Evolutionary conservation across 2,113 vertebrate species (phyloP).

Genomic region (Nothobranchius furzeri): DNA sequence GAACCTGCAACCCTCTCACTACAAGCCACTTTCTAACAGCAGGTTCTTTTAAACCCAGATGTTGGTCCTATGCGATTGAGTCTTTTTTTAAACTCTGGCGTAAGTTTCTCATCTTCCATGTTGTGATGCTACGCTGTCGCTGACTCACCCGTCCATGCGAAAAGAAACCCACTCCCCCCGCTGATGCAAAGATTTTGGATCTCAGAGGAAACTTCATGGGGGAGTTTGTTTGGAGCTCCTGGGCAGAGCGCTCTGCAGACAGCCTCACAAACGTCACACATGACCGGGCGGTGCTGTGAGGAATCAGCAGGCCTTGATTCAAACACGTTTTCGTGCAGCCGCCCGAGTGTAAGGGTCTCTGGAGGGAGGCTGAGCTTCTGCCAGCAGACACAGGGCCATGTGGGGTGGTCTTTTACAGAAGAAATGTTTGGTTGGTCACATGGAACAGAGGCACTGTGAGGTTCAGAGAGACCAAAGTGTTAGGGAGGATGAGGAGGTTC

Average conservation of each 20-base stretch:
- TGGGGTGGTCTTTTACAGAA: slow-evolving; percentile 30
- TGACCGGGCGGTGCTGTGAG: slow-evolving; percentile 33
- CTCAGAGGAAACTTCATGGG: background rate
- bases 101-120: slow-evolving; percentile 11
- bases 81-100: too few relatives aligned
- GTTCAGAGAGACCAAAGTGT: background rate
- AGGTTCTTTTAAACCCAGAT: too few relatives aligned
- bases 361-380: slow-evolving; percentile 21
- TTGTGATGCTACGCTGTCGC: slow-evolving; percentile 20
- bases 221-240: background rate
- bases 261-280: slow-evolving; percentile 26
- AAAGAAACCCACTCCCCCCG: background rate
- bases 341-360: slow-evolving; percentile 40
- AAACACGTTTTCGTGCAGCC: slow-evolving; percentile 61
- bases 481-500: background rate
- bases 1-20: too few relatives aligned
- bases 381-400: slow-evolving; percentile 9
- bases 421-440: slow-evolving; percentile 36
- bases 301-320: slow-evolving; percentile 51
- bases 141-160: slow-evolving; percentile 1
- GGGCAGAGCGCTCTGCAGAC: background rate
- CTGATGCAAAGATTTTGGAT: slow-evolving; percentile 20
- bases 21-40: too few relatives aligned
- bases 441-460: slow-evolving; percentile 8
- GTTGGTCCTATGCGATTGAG: too few relatives aligned